Base-by-base conservation (phyloP, 2,797 vertebrate species). In the Eutrigla gurnardus region DNA sequence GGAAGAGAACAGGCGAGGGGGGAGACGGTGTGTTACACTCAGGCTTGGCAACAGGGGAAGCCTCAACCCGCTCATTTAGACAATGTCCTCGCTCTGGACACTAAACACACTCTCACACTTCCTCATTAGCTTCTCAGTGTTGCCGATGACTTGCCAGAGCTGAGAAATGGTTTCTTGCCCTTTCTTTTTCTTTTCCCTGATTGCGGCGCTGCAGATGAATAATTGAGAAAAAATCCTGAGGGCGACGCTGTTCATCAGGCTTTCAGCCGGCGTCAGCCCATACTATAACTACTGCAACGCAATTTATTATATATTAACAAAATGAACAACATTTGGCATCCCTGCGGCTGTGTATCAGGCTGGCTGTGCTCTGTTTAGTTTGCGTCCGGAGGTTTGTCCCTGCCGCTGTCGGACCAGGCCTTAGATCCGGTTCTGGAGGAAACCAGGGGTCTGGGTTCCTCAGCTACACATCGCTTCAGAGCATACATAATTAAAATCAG, bases 11-110 rank as follows among this genome's bases (percentile, higher is more conserved):
- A 86, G 80, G 60, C 25, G 12, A 78, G 67, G 77, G 25, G 69
- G 65, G 72, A 84, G 57, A 77, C 0, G 32, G 36, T 45, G 64
- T 67, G 83, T 91, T 88, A 86, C 50, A 73, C 15, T 89, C 66
- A 69, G 73, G 61, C 55, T 75, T 66, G 60, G 64, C 32, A 63
- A 46, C 36, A 76, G 33, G 59, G 66, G 54, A 73, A 77, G 15
- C 70, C 81, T 82, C 47, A 65, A 77, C 37, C 70, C 58, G 43
- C 77, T 80, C 52, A 68, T 71, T 60, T 35, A 35, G 73, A 80
- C 46, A 8, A 4, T 36, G 39, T 12, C 59, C 35, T n/a, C 58
- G 37, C 69, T 81, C 66, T 72, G 67, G 69, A 67, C 69, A 64
- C 69, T 66, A 53, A 66, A 76, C 65, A 57, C 80, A 71, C 47